Evolutionary conservation across 2,113 vertebrate genomes (phyloP).

Genomic region (Crypturellus undulatus): DNA sequence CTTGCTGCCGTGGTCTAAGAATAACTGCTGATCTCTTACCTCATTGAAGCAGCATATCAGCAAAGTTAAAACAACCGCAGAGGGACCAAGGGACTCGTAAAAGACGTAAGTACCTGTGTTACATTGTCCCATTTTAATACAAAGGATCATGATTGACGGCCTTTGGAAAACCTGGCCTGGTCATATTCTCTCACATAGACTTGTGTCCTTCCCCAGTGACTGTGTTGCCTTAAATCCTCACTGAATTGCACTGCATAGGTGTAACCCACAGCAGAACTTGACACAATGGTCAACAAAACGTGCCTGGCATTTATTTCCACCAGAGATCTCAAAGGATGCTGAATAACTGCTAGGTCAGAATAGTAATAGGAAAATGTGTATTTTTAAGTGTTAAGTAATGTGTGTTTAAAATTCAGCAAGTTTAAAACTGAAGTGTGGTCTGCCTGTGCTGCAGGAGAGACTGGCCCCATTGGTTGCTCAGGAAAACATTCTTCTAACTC

Average conservation of each 20-base stretch:
- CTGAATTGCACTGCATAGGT: not conserved
- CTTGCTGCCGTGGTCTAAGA: slow-evolving; percentile 72
- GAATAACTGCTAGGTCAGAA: slow-evolving; percentile 48
- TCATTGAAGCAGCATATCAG: slow-evolving; percentile 39
- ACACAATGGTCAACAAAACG: not conserved
- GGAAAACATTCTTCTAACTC: not conserved
- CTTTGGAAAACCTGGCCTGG: not conserved
- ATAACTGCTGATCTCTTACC: slow-evolving; percentile 72
- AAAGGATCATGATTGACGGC: not conserved
- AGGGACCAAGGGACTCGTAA: slow-evolving; percentile 6
- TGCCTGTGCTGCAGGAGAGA: not conserved
- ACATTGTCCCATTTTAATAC: not conserved
- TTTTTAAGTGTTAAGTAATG: slow-evolving; percentile 32
- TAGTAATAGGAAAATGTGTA: slow-evolving; percentile 12
- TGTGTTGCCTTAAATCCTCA: slow-evolving; percentile 5
- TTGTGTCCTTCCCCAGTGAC: not conserved
- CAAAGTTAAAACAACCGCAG: slow-evolving; percentile 50
- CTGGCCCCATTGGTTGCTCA: not conserved
- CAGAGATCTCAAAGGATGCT: not conserved
- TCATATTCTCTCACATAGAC: not conserved
- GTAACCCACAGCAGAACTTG: slow-evolving; percentile 19
- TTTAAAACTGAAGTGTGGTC: not conserved
- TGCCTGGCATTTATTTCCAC: slow-evolving; percentile 40
- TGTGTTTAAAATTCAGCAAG: rapidly evolving
- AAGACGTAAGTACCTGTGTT: not conserved